Base-by-base conservation (phyloP, 2,888 invertebrate genomes). In the Mechanitis messenoides region DNA sequence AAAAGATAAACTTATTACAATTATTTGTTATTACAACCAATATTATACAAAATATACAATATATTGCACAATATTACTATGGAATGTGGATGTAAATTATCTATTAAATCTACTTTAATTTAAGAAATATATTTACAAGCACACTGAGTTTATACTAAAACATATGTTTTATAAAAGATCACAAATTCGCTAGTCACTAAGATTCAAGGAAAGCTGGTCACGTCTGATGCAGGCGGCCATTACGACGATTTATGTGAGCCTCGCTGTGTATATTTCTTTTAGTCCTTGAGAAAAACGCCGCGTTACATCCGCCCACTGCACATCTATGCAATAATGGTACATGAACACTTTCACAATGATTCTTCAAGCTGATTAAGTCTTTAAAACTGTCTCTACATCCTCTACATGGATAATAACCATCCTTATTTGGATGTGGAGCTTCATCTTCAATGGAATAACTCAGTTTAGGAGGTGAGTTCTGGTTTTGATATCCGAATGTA, bases 251-350 rank as follows among this genome's bases (percentile, higher is more conserved):
- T 3, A 83, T 77, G 68, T 93, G 93, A 70, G 93, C 92, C 73
- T 94, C 94, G 64, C 93, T 93, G 82, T 96, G 96, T 56, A 93
- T 91, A 77, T 95, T 95, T 65, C 96, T 91, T 69, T 94, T 93
- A 68, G 95, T 94, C 71, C 94, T 91, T 11, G 95, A 95, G 65
- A 94, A 93, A 84, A 96, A 96, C 56, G 94, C 93, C 72, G 95
- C 93, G 57, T 93, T 93, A 83, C 96, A 95, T 12, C 95, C 95
- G 62, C 92, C 92, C 57, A 95, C 90, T n/a, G 94, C 93, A 85
- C 96, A 96, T 66, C 93, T 91, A 73, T 93, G 94, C 84, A 95
- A 92, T 62, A 95, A 94, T 62, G 92, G 91, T 45, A 89, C 79
- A 76, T 95, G 95, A 56, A 91, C 85, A 67, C 88, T 91, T 80